Evolutionary conservation across 2,797 vertebrate genomes (phyloP), one percentile per base, ranked within the genome.

Genomic region (Ispidina picta): DNA sequence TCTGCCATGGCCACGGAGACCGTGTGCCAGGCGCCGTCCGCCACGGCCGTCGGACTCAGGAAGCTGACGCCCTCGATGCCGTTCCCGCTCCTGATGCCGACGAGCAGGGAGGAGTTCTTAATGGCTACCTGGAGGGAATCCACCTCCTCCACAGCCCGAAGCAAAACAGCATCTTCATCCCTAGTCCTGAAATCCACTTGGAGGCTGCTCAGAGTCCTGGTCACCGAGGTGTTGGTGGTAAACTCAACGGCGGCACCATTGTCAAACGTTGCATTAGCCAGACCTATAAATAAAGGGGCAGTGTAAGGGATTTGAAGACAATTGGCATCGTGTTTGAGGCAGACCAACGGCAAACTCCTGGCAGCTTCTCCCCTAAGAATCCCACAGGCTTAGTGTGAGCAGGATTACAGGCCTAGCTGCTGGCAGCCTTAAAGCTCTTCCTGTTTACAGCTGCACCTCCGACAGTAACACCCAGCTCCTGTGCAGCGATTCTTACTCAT

Each of bases 1-100:
- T 97, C 96, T 2, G 97, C 97, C 98, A 98, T 98, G 79, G 96
- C 85, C 85, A 99, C 69, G 5, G 96, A 91, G 44, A 99, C 54
- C 2, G 74, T 97, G 93, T 99, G 99, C 99, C 99, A 99, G 9
- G 95, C 95, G 9, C 99, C 99, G 0, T 99, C 98, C 0, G 98
- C 95, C 4, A 99, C 83, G 0, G 78, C 25, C 60, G 94, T 68
- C 9, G 96, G 86, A 39, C 98, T 98, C 43, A 91, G 93, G 83
- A 98, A 98, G 15, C 95, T 96, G 15, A 98, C 96, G 3, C 98
- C 96, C 28, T 98, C 98, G 0, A 98, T 62, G n/a, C 97, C 97
- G 5, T 90, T 94, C 15, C 98, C 98, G 1, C 97, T 98, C 63
- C 97, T 97, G 85, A 99, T 95, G 69, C 97, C 98, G 5, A 98